Base-by-base conservation (phyloP, 2,888 invertebrate species). In the Philhelius pedissequus region DNA sequence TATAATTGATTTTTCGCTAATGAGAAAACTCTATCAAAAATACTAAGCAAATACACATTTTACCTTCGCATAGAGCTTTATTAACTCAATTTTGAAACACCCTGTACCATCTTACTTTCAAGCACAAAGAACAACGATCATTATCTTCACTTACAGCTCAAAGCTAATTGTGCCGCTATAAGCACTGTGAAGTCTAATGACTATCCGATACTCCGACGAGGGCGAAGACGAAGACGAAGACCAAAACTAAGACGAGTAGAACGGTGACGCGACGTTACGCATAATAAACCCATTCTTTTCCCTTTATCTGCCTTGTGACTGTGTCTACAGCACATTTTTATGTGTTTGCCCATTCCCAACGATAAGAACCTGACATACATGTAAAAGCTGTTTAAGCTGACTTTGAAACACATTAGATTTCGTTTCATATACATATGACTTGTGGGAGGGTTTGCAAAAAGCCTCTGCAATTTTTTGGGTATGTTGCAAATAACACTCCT, bases 321-420 rank as follows among this genome's bases (percentile, higher is more conserved):
- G 9, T 5, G 60, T 25, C 60, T 60, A 20, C 15, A 56, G 66
- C 64, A 77, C 68, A 78, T 78, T 78, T 82, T 82, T 77, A 71
- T 66, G 76, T 70, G 70, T 52, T 54, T 30, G 43, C 68, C n/a
- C 48, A 54, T 32, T 27, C 43, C 3, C 15, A 22, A n/a, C 40
- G 62, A 62, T 71, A 54, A 64, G 35, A 74, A 75, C 70, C 58
- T 68, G 66, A 60, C 80, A 62, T 75, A 79, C 84, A 84, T 75
- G 70, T 48, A 80, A 84, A 84, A 84, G 75, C 84, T 84, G 70
- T 84, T 84, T 80, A 75, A 52, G 79, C 71, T 58, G 84, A 75
- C 79, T 79, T 84, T 71, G 74, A 70, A 66, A 70, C 56, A 66
- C 66, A 70, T 70, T 70, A 30, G 25, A 70, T 43, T 52, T 52